Percentiles rank a stretch among this genome's conserved stretches.
These are phyloP conservation scores for Mimumesa dahlbomi DNA, from an alignment of 2,888 invertebrate species.

Conservation along the genomic window DNA sequence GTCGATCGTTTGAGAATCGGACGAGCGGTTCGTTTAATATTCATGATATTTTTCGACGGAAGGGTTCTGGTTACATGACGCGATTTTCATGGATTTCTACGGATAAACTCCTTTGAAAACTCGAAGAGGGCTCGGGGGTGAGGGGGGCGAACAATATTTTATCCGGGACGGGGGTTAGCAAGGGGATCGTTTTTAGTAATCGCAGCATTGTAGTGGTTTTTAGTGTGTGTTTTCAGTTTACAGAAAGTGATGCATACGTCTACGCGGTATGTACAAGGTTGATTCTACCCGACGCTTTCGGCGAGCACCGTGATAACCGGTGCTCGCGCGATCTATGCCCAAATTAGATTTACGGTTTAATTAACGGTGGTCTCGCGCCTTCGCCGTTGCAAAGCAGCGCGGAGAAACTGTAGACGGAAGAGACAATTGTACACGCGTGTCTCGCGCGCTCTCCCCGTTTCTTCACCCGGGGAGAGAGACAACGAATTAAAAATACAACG, in stretches of 20 bases:
- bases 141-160: slow-evolving; percentile 30
- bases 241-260: slow-evolving; percentile 67
- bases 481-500: no score
- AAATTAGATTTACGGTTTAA: slow-evolving; percentile 69
- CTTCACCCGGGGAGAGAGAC: no score
- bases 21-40: no score
- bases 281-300: slow-evolving; percentile 61
- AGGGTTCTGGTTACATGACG: not conserved
- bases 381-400: slow-evolving; percentile 53
- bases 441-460: no score
- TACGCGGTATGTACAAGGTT: slow-evolving; percentile 72
- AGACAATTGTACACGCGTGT: no score
- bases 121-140: no score
- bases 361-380: slow-evolving; percentile 65
- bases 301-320: slow-evolving; percentile 31
- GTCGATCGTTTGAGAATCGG: no score
- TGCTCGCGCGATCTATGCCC: slow-evolving; percentile 69
- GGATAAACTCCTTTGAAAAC: slow-evolving; percentile 32
- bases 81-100: not conserved
- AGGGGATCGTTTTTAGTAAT: slow-evolving; percentile 43
- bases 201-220: slow-evolving; percentile 35
- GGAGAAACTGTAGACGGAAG: no score
- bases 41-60: no score
- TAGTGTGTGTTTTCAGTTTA: slow-evolving; percentile 62
- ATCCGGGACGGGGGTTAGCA: slow-evolving; percentile 10